These are phyloP conservation scores for Diarsia mendica DNA, from an alignment of 2,888 invertebrate species.

Conservation along the genomic window DNA sequence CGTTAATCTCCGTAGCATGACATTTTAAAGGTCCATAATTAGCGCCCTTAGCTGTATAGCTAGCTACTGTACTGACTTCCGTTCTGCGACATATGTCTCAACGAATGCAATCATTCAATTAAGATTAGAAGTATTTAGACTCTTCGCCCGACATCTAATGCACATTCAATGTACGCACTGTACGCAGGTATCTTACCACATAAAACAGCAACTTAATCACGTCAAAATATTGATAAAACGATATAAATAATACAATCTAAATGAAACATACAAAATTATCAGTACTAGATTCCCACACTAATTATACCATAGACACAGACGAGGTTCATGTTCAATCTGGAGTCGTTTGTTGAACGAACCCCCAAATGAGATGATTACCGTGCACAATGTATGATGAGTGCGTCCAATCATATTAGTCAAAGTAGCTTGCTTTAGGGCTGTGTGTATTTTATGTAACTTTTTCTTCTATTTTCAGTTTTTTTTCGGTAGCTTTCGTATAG, in stretches of 20 bases:
- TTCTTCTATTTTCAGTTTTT: neutral
- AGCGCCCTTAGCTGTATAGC: too few species aligned
- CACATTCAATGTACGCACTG: too few species aligned
- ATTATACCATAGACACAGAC: conserved; percentile 35
- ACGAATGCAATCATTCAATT: conserved; percentile 1
- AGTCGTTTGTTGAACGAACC: conserved; percentile 47
- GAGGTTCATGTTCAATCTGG: conserved; percentile 19
- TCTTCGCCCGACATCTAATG: neutral
- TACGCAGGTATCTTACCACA: too few species aligned
- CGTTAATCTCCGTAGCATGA: too few species aligned
- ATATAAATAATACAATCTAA: too few species aligned
- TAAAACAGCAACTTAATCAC: neutral
- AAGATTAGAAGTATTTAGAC: neutral
- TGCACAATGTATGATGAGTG: conserved; percentile 63
- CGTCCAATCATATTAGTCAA: conserved; percentile 59
- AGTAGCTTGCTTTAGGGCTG: conserved; percentile 44
- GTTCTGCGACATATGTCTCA: neutral
- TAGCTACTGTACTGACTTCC: too few species aligned
- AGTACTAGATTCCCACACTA: conserved; percentile 54
- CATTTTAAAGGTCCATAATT: too few species aligned
- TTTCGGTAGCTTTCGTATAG: too few species aligned
- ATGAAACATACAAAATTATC: too few species aligned
- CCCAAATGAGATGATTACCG: conserved; percentile 54
- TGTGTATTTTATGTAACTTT: neutral
- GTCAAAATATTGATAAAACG: neutral